Evolutionary conservation across 2,888 invertebrate species (phyloP), one percentile per base, ranked within the genome.

Genomic region (Oxytorus armatus): DNA sequence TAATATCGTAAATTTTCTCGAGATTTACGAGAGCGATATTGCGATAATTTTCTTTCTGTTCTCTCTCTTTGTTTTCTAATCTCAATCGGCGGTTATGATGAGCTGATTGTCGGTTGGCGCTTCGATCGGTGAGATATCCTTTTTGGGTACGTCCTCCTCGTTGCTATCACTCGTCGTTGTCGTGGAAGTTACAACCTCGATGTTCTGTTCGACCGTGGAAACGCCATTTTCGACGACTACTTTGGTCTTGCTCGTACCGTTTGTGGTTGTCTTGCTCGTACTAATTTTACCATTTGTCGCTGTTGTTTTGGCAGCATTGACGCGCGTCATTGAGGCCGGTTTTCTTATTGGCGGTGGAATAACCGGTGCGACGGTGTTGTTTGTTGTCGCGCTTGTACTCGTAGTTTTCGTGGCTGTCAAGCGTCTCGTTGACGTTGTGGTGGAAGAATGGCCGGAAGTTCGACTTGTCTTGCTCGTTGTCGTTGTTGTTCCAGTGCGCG

Each of bases 101-200:
- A 92, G 86, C 74, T 92, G 92, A 85, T 92, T 92, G 57, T 91
- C 91, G 72, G 88, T 89, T 57, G 89, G 87, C 3, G 87, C 74
- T 7, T 87, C 86, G 21, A 91, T 84, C 59, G 94, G 93, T 85
- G 94, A 93, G 85, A 93, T 90, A 63, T 93, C 93, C 86, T 94
- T 93, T 88, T 92, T 90, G 88, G 93, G 93, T 61, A 89, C 88
- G 78, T 90, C 89, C 57, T 89, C 89, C 77, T 88, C 88, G 76
- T 82, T 88, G 77, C 86, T 88, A 23, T 79, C 85, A 82, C 89
- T 84, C 23, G 88, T 87, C 25, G 87, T 84, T 57, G 87, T 88
- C 23, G 73, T 66, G 3, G 74, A 70, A 85, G 91, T 92, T 1
- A 78, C 53, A 33, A 72, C 55, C 18, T 83, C 85, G 0, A 76